Percentiles rank a stretch among this genome's conserved stretches.
Evolutionary conservation across 1,140 invertebrate species (phyloP).

Genomic region (Pristionchus pacificus): DNA sequence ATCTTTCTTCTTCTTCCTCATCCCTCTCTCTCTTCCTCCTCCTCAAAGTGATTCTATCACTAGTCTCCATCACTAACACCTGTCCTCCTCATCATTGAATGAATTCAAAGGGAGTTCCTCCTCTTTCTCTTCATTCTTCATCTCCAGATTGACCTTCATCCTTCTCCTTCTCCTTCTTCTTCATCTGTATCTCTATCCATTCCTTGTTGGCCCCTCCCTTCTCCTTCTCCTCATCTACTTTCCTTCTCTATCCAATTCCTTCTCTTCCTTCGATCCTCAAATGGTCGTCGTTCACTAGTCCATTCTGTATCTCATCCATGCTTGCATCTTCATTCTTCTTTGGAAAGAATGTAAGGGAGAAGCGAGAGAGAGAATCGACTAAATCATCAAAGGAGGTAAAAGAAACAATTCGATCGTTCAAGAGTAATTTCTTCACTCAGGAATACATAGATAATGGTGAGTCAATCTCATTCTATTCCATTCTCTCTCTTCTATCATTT

Average conservation of each 20-base stretch:
- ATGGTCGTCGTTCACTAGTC: too few relatives aligned
- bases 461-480: too few relatives aligned
- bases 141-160: neutral
- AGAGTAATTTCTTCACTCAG: neutral
- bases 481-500: too few relatives aligned
- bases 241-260: too few relatives aligned
- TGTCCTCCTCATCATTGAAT: too few relatives aligned
- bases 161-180: neutral
- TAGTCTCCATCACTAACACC: too few relatives aligned
- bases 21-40: neutral
- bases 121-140: neutral
- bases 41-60: too few relatives aligned
- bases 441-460: neutral
- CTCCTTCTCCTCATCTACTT: neutral
- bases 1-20: neutral
- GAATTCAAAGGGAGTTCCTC: too few relatives aligned
- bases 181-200: neutral
- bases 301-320: slow-evolving; percentile 16
- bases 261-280: neutral
- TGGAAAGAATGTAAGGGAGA: slow-evolving; percentile 25
- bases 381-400: neutral
- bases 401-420: neutral
- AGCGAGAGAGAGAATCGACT: neutral
- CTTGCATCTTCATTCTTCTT: slow-evolving; percentile 30
- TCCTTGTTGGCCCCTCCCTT: neutral